Percentiles rank a stretch among this genome's conserved stretches.
phyloP scores from a whole-genome alignment of 1,140 invertebrate species.

The Drosophila gunungcola region DNA sequence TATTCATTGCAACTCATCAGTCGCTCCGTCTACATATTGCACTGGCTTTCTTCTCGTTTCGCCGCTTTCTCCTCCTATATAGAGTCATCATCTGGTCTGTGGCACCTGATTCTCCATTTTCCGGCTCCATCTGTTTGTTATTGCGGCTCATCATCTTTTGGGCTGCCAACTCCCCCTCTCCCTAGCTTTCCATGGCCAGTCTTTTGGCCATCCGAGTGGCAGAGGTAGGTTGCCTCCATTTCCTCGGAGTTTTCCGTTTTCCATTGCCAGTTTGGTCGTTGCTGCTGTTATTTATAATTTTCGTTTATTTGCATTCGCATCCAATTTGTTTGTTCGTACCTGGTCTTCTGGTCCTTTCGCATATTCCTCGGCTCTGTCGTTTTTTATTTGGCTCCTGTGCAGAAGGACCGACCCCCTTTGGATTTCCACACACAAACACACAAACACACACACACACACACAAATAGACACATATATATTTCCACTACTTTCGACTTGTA shows the following conservation, averaged over 20 bases:
- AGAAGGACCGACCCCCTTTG: not conserved
- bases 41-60: constrained; percentile 27
- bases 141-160: constrained; percentile 58
- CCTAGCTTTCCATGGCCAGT: constrained; percentile 9
- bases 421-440: constrained; percentile 18
- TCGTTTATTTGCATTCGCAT: constrained; percentile 84
- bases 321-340: constrained; percentile 79
- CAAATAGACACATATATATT: constrained; percentile 4
- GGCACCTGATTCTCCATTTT: constrained; percentile 1
- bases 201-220: constrained; percentile 7
- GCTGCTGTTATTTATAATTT: constrained; percentile 84
- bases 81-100: constrained; percentile 44
- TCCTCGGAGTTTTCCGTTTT: constrained; percentile 48
- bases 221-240: constrained; percentile 11
- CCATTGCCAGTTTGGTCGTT: constrained; percentile 25
- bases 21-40: constrained; percentile 55
- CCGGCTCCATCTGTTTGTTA: constrained; percentile 31
- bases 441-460: constrained; percentile 8
- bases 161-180: not conserved
- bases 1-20: constrained; percentile 84
- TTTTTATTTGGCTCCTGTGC: constrained; percentile 19
- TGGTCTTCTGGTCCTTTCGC: constrained; percentile 51
- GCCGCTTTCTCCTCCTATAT: constrained; percentile 14
- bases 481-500: constrained; percentile 47
- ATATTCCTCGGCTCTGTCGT: constrained; percentile 47